phyloP scores from a whole-genome alignment of 2,797 vertebrate genomes.

The Euphonia xanthogaster region DNA sequence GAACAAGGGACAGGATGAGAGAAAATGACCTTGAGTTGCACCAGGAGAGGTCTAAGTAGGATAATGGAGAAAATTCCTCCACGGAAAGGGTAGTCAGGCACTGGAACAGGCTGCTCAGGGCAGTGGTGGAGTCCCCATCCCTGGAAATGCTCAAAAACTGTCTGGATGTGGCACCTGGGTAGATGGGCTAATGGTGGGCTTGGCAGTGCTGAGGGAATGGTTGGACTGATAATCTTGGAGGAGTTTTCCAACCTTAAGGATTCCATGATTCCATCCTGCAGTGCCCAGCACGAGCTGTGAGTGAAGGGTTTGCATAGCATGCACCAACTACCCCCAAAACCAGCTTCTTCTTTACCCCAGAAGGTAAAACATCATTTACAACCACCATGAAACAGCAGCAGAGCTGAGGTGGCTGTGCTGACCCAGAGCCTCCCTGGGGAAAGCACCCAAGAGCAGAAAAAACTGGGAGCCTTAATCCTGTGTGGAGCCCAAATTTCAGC shows the following conservation, averaged over 20 bases:
- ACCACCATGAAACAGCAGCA: not conserved
- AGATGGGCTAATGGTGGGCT: not conserved
- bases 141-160: not conserved
- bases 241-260: not conserved
- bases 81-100: not conserved
- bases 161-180: not conserved
- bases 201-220: not conserved
- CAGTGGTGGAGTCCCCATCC: not conserved
- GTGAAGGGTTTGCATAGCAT: fast-evolving
- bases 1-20: not conserved
- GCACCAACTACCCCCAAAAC: fast-evolving
- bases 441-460: fast-evolving
- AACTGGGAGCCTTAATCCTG: fast-evolving
- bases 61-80: not conserved
- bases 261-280: not conserved
- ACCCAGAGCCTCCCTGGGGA: not conserved
- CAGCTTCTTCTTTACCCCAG: not conserved
- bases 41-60: not conserved
- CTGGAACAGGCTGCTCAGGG: not conserved
- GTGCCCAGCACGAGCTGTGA: fast-evolving
- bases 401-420: not conserved
- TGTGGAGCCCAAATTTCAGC: not conserved
- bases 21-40: not conserved
- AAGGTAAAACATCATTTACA: not conserved
- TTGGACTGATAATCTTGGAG: not conserved